These are phyloP conservation scores for Uria aalge DNA, from an alignment of 2,113 vertebrate species.

Conservation along the genomic window DNA sequence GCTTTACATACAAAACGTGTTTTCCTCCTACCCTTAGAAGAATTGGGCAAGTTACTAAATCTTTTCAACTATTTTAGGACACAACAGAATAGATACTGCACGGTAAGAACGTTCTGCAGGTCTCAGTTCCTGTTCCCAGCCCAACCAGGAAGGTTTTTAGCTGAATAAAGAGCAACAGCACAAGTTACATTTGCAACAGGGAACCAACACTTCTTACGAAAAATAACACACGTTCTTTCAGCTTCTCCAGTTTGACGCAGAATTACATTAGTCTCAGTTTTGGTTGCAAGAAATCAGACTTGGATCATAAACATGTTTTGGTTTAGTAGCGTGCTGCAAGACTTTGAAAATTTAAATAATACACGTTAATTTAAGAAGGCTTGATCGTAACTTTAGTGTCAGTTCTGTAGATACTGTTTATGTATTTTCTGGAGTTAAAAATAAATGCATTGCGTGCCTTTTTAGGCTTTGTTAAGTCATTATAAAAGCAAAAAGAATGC, in stretches of 20 bases:
- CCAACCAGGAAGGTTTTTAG: not conserved
- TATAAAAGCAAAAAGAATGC: not conserved
- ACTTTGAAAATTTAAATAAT: not conserved
- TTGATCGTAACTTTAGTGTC: fast-evolving
- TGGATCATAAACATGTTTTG: not conserved
- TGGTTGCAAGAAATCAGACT: not conserved
- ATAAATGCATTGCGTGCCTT: not conserved
- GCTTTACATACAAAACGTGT: not conserved
- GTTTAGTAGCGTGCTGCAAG: fast-evolving
- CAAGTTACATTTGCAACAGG: not conserved
- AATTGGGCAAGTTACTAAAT: not conserved
- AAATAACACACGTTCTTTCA: not conserved
- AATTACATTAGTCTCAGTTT: not conserved
- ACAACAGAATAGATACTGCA: not conserved
- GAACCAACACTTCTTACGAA: not conserved
- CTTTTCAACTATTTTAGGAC: not conserved
- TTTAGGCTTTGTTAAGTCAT: not conserved
- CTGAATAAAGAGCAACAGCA: not conserved
- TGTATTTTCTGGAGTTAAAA: not conserved
- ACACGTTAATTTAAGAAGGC: not conserved
- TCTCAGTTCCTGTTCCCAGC: not conserved
- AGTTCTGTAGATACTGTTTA: not conserved
- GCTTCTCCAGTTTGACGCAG: not conserved
- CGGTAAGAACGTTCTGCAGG: not conserved
- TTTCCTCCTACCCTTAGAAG: not conserved